These are phyloP conservation scores for Gastracanthus pulcherrimus DNA, from an alignment of 2,888 invertebrate genomes.

Conservation along the genomic window DNA sequence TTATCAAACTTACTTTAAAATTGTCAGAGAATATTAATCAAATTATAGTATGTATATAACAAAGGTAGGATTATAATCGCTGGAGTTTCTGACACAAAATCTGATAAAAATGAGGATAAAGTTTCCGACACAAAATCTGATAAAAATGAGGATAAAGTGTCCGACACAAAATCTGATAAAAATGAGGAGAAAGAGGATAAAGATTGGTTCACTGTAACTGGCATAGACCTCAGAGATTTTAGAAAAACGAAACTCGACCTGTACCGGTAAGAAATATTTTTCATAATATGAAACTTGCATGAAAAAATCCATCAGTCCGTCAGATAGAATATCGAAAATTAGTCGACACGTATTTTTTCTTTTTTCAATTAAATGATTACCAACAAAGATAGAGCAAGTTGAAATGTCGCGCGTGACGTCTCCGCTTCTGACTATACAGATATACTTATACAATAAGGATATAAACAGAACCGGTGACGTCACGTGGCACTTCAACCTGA, in stretches of 20 bases:
- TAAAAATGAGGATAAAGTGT: constrained; percentile 66
- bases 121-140: constrained; percentile 67
- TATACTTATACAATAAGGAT: no score
- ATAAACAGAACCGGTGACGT: no score
- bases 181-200: constrained; percentile 73
- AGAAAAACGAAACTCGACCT: constrained; percentile 78
- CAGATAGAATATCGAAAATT: no score
- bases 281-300: no score
- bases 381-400: no score
- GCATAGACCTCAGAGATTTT: constrained; percentile 79
- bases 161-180: constrained; percentile 67
- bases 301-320: no score
- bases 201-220: constrained; percentile 78
- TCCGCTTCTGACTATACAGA: no score
- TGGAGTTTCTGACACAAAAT: constrained; percentile 76
- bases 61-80: constrained; percentile 70
- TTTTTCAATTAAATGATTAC: no score
- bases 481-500: no score
- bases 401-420: no score
- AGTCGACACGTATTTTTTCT: no score
- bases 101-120: constrained; percentile 65
- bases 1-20: constrained; percentile 21
- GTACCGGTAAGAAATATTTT: constrained; percentile 78
- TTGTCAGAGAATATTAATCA: constrained; percentile 37
- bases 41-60: constrained; percentile 57